Evolutionary conservation across 2,113 vertebrate species (phyloP).

Genomic region (Gallinago undulata): DNA sequence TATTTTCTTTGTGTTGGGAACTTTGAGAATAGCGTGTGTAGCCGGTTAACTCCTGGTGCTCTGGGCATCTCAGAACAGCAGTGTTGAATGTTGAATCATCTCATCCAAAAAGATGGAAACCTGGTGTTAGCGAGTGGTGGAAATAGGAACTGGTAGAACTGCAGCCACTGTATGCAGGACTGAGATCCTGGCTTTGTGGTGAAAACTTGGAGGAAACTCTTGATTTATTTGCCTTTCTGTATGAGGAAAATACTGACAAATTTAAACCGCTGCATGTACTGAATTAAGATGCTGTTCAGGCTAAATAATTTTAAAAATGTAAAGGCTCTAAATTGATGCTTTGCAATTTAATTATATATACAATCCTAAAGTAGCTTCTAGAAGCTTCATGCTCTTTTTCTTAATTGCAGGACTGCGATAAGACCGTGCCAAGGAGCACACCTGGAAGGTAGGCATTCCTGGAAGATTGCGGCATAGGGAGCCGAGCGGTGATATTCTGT

Average conservation of each 20-base stretch:
- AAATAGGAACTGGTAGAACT: neutral
- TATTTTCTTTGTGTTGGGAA: neutral
- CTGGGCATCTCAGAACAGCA: neutral
- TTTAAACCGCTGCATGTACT: neutral
- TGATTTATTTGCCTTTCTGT: neutral
- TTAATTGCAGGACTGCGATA: conserved; percentile 85
- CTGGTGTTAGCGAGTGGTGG: neutral
- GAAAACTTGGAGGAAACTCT: neutral
- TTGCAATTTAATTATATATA: neutral
- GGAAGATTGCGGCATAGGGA: neutral
- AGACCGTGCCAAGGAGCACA: conserved; percentile 88
- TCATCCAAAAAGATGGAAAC: neutral
- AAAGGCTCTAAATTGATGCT: neutral
- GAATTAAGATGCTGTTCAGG: neutral
- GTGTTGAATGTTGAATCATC: neutral
- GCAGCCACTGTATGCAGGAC: too few species aligned
- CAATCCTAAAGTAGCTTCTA: neutral
- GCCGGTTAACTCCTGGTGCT: neutral
- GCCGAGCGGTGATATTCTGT: neutral
- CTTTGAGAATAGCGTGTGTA: neutral
- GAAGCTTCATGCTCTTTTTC: conserved; percentile 10
- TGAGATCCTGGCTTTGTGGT: neutral
- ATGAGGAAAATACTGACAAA: neutral
- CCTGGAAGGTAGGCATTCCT: conserved; percentile 84
- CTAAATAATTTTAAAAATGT: rapidly evolving